These are phyloP conservation scores for Halictus quadricinctus DNA, from an alignment of 2,888 invertebrate genomes.

Conservation along the genomic window DNA sequence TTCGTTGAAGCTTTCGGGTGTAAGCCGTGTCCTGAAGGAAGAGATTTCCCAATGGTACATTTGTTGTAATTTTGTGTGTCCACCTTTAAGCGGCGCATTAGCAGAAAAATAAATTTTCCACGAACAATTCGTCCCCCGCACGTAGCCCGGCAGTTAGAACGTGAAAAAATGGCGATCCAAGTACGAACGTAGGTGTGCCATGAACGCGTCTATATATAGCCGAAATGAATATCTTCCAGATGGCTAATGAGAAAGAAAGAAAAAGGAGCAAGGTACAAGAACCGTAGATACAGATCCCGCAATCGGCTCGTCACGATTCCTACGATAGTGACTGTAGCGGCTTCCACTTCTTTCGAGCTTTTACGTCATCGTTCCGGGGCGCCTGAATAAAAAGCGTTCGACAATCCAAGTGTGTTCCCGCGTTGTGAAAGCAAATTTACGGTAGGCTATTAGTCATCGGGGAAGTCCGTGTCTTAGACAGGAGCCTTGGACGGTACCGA, in stretches of 20 bases:
- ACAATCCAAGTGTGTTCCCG: background rate
- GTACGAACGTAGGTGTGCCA: no score
- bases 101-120: no score
- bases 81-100: no score
- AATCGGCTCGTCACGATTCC: conserved; percentile 3
- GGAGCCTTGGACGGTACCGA: background rate
- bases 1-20: no score
- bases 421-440: background rate
- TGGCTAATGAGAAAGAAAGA: background rate
- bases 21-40: no score
- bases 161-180: no score
- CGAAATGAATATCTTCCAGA: background rate
- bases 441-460: background rate
- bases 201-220: background rate
- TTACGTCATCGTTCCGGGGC: background rate
- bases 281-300: background rate
- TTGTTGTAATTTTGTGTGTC: no score
- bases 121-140: no score
- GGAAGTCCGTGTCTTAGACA: background rate
- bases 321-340: background rate
- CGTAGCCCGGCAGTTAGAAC: no score
- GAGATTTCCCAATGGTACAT: no score
- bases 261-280: background rate
- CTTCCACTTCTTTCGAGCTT: background rate
- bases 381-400: background rate